A percentile compares a stretch with the other conserved stretches of the same genome.
Conservation (phyloP, 2,113 vertebrate genomes). For the Halichoerus grypus region DNA sequence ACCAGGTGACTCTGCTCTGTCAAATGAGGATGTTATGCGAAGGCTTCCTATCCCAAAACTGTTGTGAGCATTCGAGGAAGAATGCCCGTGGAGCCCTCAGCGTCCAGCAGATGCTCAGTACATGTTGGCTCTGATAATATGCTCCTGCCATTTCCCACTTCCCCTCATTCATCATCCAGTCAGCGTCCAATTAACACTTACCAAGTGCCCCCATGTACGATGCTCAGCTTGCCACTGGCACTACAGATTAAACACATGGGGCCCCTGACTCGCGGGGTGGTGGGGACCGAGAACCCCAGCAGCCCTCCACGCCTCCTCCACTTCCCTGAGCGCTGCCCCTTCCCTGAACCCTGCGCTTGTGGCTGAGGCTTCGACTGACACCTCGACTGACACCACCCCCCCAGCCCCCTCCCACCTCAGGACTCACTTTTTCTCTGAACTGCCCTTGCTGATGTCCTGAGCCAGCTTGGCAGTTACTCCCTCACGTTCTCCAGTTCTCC, state of each 20-base stretch:
- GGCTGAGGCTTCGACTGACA: background rate
- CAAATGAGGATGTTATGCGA: background rate
- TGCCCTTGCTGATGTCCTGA: background rate
- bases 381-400: rapidly evolving
- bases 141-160: background rate
- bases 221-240: background rate
- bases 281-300: background rate
- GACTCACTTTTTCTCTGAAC: background rate
- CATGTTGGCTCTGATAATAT: background rate
- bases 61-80: background rate
- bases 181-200: background rate
- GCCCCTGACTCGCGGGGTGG: background rate
- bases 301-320: background rate
- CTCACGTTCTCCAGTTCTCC: background rate
- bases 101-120: background rate
- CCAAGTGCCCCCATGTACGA: rapidly evolving
- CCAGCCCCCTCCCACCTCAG: background rate
- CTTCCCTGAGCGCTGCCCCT: no score
- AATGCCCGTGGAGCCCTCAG: background rate
- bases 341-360: background rate
- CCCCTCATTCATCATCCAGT: background rate
- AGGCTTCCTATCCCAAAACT: background rate
- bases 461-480: background rate
- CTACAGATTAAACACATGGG: background rate
- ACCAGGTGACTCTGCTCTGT: background rate